phyloP scores from a whole-genome alignment of 2,888 invertebrate species.

The Melikaiella ostensackeni region DNA sequence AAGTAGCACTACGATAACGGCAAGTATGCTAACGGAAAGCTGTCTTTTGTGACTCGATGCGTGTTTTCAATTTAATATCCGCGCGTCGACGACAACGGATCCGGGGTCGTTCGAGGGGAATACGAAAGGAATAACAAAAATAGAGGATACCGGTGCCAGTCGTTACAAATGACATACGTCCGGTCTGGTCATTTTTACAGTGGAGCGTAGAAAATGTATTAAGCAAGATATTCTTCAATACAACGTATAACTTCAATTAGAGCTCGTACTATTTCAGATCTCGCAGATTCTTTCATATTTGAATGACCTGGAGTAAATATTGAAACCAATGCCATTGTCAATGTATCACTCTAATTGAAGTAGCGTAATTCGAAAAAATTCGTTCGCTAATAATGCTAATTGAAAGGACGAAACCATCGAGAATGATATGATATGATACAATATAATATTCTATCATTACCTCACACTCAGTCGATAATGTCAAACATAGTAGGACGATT shows the following conservation, averaged over 20 bases:
- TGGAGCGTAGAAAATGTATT: background rate
- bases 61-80: constrained; percentile 38
- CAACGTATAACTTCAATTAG: constrained; percentile 8
- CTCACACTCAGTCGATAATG: no score
- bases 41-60: constrained; percentile 28
- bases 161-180: constrained; percentile 27
- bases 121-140: constrained; percentile 26
- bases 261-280: background rate
- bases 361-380: background rate
- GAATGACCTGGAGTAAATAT: background rate
- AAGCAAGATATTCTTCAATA: constrained; percentile 2
- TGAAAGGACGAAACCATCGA: background rate
- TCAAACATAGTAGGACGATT: no score
- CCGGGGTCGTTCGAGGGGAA: constrained; percentile 27
- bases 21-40: constrained; percentile 29
- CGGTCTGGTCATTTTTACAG: constrained; percentile 15
- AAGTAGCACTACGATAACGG: constrained; percentile 21
- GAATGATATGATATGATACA: background rate
- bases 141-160: constrained; percentile 22
- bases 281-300: background rate
- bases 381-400: background rate
- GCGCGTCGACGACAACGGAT: constrained; percentile 27
- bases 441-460: no score
- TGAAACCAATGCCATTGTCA: constrained; percentile 1
- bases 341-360: constrained; percentile 5